phyloP scores from a whole-genome alignment of 2,113 vertebrate genomes.

The Gymnocephalus cernua region DNA sequence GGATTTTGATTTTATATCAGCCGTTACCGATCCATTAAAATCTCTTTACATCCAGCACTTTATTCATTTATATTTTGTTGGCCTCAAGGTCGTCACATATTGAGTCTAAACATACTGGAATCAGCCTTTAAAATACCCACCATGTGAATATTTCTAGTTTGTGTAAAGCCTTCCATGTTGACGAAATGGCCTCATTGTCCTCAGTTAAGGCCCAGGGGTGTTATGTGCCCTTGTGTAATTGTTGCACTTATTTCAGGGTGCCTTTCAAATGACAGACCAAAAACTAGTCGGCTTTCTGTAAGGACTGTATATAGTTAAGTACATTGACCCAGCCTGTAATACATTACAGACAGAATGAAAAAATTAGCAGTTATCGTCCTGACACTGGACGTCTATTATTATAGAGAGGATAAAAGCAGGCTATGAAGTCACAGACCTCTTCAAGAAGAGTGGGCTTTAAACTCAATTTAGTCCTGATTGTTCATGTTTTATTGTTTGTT shows the following conservation, averaged over 20 bases:
- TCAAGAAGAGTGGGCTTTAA: slow-evolving; percentile 13
- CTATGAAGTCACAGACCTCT: slow-evolving; percentile 9
- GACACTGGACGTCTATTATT: neutral
- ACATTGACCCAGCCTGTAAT: neutral
- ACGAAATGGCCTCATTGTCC: neutral
- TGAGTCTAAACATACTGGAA: too few relatives aligned
- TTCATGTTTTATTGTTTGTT: slow-evolving; percentile 7
- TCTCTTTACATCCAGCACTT: neutral
- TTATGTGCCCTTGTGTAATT: neutral
- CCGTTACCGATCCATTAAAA: neutral
- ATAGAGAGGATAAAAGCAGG: slow-evolving; percentile 1
- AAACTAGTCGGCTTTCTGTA: neutral
- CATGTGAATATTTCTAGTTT: neutral
- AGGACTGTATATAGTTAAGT: neutral
- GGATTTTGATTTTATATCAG: neutral
- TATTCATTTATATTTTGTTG: neutral
- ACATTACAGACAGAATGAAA: neutral
- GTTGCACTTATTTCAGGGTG: neutral
- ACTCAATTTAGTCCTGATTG: neutral
- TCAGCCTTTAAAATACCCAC: too few relatives aligned
- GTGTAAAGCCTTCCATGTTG: neutral
- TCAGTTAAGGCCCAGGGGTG: neutral
- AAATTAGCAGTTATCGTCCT: neutral
- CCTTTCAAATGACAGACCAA: neutral
- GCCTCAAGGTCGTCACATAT: neutral